Percentiles rank a stretch among this genome's conserved stretches.
Conservation (phyloP, 2,888 invertebrate genomes). For the Agrotis clavis region DNA sequence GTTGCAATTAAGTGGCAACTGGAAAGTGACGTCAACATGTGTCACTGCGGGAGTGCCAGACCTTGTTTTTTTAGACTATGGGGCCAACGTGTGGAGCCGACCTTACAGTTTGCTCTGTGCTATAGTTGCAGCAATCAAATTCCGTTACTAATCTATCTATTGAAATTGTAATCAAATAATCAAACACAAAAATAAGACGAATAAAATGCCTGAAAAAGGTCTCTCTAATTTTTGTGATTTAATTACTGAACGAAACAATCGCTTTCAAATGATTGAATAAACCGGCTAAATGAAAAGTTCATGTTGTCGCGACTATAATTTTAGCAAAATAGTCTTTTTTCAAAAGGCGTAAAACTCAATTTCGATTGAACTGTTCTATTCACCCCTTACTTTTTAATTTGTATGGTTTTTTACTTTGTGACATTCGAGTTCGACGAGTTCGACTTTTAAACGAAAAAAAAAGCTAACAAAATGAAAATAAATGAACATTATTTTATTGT, state of each 20-base stretch:
- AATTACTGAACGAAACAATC: constrained; percentile 27
- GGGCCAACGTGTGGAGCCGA: too few species aligned
- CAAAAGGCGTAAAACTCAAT: accelerated
- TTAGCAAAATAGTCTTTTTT: background rate
- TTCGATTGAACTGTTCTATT: background rate
- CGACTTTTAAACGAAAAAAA: background rate
- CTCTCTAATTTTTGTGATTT: too few species aligned
- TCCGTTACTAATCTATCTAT: too few species aligned
- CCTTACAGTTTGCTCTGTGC: too few species aligned
- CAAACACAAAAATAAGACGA: background rate
- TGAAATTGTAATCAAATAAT: background rate
- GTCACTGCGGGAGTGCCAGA: too few species aligned
- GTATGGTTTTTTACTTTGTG: background rate
- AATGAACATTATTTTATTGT: background rate
- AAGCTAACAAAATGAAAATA: constrained; percentile 7
- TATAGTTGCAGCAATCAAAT: too few species aligned
- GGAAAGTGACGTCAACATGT: too few species aligned
- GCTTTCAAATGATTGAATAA: constrained; percentile 6
- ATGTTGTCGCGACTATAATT: accelerated
- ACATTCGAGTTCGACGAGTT: too few species aligned
- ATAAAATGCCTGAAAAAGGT: too few species aligned
- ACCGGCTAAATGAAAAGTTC: constrained; percentile 8
- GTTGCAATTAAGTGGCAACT: too few species aligned
- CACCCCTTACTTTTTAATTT: background rate
- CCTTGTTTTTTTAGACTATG: too few species aligned